These are phyloP conservation scores for Seira ritae DNA, from an alignment of 2,888 invertebrate genomes.

Conservation along the genomic window DNA sequence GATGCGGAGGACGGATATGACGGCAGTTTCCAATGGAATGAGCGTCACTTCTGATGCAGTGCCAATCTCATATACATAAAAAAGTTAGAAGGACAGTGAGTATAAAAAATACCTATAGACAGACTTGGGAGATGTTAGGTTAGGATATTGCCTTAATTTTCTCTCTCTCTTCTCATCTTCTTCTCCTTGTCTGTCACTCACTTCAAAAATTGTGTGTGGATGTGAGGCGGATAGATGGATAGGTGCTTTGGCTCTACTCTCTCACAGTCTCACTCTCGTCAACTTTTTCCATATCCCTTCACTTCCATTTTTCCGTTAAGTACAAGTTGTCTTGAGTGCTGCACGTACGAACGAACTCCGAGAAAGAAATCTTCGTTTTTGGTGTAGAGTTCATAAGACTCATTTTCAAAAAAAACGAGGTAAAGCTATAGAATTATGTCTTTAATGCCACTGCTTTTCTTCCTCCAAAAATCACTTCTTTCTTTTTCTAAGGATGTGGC, in stretches of 20 bases:
- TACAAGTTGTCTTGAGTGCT: constrained; percentile 56
- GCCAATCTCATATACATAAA: too few relatives aligned
- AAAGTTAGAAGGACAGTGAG: too few relatives aligned
- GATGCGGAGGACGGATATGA: too few relatives aligned
- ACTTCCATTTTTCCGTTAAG: constrained; percentile 35
- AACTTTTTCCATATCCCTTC: neutral
- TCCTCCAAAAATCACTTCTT: constrained; percentile 43
- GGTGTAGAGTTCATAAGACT: constrained; percentile 29
- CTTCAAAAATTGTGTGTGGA: constrained; percentile 46
- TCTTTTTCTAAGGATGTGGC: constrained; percentile 6
- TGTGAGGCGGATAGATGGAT: constrained; percentile 51
- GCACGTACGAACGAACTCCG: constrained; percentile 30
- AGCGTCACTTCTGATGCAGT: too few relatives aligned
- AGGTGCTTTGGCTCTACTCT: constrained; percentile 37
- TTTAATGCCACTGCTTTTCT: neutral
- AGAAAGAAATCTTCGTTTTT: constrained; percentile 1
- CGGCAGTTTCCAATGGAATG: too few relatives aligned
- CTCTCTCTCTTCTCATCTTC: constrained; percentile 50
- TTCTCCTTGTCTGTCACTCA: constrained; percentile 52
- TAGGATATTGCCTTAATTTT: constrained; percentile 39
- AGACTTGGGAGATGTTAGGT: too few relatives aligned
- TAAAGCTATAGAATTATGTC: too few relatives aligned
- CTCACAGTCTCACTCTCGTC: constrained; percentile 1
- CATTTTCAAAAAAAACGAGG: neutral
- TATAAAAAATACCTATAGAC: too few relatives aligned